Conservation (phyloP, 1,140 invertebrate genomes). For the Panulirus ornatus region DNA sequence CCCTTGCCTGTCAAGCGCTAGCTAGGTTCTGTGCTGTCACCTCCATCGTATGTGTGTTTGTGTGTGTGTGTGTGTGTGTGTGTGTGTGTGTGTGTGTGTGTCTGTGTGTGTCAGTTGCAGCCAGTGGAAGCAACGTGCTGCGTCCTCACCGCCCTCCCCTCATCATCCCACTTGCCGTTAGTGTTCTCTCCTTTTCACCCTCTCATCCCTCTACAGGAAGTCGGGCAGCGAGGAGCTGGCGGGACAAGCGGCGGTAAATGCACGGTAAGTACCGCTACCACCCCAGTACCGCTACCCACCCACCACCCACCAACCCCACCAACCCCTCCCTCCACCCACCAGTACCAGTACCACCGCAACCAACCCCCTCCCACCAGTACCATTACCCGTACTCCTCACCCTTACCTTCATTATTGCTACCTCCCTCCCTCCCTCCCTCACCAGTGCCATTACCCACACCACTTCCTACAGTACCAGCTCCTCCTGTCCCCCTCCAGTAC, state of each 20-base stretch:
- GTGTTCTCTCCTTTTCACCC: no score
- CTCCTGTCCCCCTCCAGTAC: neutral
- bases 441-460: neutral
- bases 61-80: no score
- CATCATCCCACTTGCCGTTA: no score
- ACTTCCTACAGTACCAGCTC: neutral
- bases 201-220: constrained; percentile 38
- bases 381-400: no score
- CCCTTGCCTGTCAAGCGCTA: no score
- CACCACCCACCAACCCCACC: neutral
- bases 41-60: no score
- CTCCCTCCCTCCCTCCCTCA: neutral
- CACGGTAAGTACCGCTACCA: constrained; percentile 54
- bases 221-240: constrained; percentile 59
- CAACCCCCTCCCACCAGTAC: neutral
- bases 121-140: no score
- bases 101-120: no score
- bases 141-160: no score
- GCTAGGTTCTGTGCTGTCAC: no score
- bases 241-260: constrained; percentile 55
- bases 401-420: neutral
- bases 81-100: no score
- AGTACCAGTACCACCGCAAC: neutral
- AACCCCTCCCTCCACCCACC: neutral
- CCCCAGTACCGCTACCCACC: no score